phyloP scores from a whole-genome alignment of 53 echinoderm and acorn worm genomes.

The Luidia sarsii region DNA sequence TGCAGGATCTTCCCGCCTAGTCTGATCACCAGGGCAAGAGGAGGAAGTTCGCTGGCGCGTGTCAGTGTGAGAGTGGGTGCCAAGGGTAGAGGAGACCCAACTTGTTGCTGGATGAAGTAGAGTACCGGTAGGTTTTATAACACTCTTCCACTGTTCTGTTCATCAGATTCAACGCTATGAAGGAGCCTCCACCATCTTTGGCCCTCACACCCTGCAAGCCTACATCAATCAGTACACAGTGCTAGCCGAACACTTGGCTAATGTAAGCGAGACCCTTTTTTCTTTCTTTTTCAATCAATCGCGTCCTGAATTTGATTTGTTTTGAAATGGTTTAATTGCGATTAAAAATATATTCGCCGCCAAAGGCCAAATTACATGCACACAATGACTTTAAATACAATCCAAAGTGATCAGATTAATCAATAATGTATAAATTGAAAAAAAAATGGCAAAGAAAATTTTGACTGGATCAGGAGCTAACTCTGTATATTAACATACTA shows the following conservation, averaged over 20 bases:
- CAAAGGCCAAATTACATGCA: too few species aligned
- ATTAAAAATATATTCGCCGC: neutral
- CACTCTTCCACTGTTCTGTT: neutral
- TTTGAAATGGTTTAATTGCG: too few species aligned
- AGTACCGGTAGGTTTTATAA: neutral
- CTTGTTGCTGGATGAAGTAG: neutral
- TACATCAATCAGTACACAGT: slow-evolving; percentile 81
- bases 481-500: too few species aligned
- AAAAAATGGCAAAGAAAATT: too few species aligned
- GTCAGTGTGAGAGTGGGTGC: too few species aligned
- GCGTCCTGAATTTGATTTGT: neutral
- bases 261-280: slow-evolving; percentile 54
- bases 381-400: too few species aligned
- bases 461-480: too few species aligned
- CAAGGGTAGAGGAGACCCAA: neutral
- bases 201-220: slow-evolving; percentile 88
- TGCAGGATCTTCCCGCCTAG: too few species aligned
- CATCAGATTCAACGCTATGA: slow-evolving; percentile 88
- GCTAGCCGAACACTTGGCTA: slow-evolving; percentile 68
- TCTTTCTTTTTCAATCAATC: neutral
- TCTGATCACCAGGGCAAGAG: too few species aligned
- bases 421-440: too few species aligned
- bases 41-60: too few species aligned
- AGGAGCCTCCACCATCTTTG: slow-evolving; percentile 89
- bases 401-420: too few species aligned